Conservation (phyloP, 2,888 invertebrate genomes). For the Metallyticus violacea region DNA sequence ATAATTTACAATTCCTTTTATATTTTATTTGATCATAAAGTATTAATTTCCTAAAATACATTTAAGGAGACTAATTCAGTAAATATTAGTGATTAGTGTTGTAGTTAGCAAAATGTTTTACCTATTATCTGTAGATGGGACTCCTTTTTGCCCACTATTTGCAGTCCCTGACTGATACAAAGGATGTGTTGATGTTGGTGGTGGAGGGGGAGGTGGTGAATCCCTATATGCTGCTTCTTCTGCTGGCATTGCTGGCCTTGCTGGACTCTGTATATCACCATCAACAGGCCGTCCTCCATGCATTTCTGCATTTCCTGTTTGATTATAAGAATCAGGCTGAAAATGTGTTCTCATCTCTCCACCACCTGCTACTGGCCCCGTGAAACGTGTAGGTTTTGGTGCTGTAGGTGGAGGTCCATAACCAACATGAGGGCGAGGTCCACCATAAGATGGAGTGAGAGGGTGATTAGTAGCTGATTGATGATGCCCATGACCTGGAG, state of each 20-base stretch:
- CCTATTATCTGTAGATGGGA: not conserved
- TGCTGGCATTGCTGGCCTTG: constrained; percentile 14
- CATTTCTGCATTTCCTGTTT: not conserved
- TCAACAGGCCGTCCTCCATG: not conserved
- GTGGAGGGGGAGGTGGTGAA: constrained; percentile 60
- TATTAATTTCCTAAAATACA: too few species aligned
- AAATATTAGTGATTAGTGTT: too few species aligned
- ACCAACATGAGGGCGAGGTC: constrained; percentile 46
- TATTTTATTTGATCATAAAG: too few species aligned
- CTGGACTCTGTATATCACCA: not conserved
- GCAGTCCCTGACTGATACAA: constrained; percentile 48
- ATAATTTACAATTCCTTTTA: too few species aligned
- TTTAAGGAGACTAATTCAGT: too few species aligned
- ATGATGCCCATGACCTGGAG: constrained; percentile 40
- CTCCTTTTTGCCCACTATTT: constrained; percentile 36
- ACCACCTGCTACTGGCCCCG: not conserved
- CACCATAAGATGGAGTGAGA: constrained; percentile 18
- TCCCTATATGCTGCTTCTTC: constrained; percentile 37
- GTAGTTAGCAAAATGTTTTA: not conserved
- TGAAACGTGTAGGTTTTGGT: constrained; percentile 49
- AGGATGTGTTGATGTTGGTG: constrained; percentile 70
- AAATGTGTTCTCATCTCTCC: not conserved
- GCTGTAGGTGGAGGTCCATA: constrained; percentile 51
- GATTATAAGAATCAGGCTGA: not conserved
- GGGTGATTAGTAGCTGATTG: constrained; percentile 41